Base-by-base conservation (phyloP, 2,797 vertebrate genomes). In the Anisognathus igniventris region DNA sequence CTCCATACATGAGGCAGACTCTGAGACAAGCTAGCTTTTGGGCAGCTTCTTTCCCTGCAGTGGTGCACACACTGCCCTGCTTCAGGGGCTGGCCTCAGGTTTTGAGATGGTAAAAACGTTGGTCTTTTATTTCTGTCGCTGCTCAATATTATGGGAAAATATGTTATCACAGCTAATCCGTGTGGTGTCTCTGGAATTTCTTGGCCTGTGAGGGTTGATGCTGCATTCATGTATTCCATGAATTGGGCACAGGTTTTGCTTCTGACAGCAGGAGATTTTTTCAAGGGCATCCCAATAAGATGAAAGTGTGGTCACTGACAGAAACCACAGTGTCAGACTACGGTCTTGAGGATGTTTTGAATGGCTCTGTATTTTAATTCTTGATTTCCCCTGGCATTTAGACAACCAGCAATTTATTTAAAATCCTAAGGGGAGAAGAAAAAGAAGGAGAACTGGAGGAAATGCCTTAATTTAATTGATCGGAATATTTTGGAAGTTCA, bases 161-260 rank as follows among this genome's bases (percentile, higher is more conserved):
- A 96, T 97, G 93, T 96, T 97, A 96, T 97, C 91, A 71, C 96
- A 96, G 89, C 80, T 96, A 97, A 96, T 96, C 95, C 79, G 0
- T 92, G 95, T 1, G 94, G 96, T 96, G 89, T 93, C 86, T 71
- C 92, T 93, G 96, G 96, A 97, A 97, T 97, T 95, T 86, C 92
- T 96, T 95, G 96, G 96, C 93, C 86, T 86, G 67, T 6, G 79
- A 85, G 65, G 76, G 79, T 94, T 97, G 93, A 86, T 95, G 44
- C 62, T 96, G 93, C 96, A 93, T 96, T 97, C 93, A 81, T 95
- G 92, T 94, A 85, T 96, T 97, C 96, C 96, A 89, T 84, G 95
- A 95, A 93, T 53, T 85, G 94, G 96, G 91, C 93, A 85, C 84
- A 95, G 89, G 86, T 86, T 93, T 85, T 90, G 93, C 95, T 92